Base-by-base conservation (phyloP, 2,113 vertebrate species). In the Charina bottae region DNA sequence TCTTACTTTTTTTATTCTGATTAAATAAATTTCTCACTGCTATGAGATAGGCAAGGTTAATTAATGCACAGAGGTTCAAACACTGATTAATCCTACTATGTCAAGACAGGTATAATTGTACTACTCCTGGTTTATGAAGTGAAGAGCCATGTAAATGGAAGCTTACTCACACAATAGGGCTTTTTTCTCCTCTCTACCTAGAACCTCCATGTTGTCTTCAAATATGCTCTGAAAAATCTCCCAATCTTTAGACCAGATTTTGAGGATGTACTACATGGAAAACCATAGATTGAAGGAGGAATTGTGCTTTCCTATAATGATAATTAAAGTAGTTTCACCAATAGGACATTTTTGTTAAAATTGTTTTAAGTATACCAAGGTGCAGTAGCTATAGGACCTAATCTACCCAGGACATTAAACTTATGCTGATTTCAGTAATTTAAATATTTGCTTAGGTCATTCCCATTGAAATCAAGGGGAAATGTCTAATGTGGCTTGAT, bases 21-120 rank as follows among this genome's bases (percentile, higher is more conserved):
- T 83, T 90, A 83, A 26, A 59, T 84, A 84, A 42, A 59, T 90
- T 90, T 84, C 15, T 83, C 54, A 84, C n/a, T 90, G 26, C 55
- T 49, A 21, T 49, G 78, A 49, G 55, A 83, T 46, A 90, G 78
- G 55, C 33, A 83, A 90, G 28, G 56, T 17, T 90, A 55, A 49
- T 60, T n/a, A 83, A 90, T 90, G 24, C 24, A 84, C 13, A 83
- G 55, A 90, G 58, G 64, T 89, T n/a, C 64, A 49, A 49, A 89
- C 23, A 23, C 53, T 78, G 53, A 26, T 49, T 56, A 83, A 83
- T 26, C 54, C 49, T 8, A 26, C 23, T 42, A 37, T 2, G 33
- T 42, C 33, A 78, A 78, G 72, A 78, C 17, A 42, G n/a, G 2
- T 21, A 78, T 78, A 78, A 42, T 42, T 78, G 2, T 42, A 78